Conservation (phyloP, 2,888 invertebrate species). For the Parascotia fuliginaria region DNA sequence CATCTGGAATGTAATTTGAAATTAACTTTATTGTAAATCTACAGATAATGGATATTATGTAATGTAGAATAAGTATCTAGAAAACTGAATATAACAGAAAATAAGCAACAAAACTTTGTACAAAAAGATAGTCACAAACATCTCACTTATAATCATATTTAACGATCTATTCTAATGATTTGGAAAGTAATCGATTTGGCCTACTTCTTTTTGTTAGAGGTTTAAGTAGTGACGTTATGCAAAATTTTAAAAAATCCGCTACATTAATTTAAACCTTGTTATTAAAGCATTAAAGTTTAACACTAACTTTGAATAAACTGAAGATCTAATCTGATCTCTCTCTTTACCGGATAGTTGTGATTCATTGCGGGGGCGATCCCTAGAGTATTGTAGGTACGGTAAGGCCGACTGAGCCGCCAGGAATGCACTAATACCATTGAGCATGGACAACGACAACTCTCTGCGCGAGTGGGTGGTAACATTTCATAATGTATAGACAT, state of each 20-base stretch:
- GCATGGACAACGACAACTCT: constrained; percentile 57
- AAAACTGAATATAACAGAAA: too few relatives aligned
- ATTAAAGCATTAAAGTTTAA: background rate
- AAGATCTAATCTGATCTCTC: background rate
- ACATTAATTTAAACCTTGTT: background rate
- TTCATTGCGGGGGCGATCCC: constrained; percentile 35
- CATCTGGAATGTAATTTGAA: too few relatives aligned
- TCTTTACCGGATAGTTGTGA: background rate
- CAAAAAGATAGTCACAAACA: too few relatives aligned
- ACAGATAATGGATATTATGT: too few relatives aligned
- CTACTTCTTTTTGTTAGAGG: too few relatives aligned
- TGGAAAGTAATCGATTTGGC: too few relatives aligned
- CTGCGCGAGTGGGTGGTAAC: constrained; percentile 59
- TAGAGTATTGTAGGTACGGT: constrained; percentile 17
- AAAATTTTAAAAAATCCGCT: background rate
- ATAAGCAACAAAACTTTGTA: too few relatives aligned
- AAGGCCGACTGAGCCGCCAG: constrained; percentile 27
- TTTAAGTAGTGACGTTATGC: too few relatives aligned
- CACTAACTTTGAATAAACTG: background rate
- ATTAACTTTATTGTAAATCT: too few relatives aligned
- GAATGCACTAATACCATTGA: constrained; percentile 72
- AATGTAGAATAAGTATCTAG: too few relatives aligned
- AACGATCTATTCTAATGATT: too few relatives aligned
- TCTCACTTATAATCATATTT: too few relatives aligned
- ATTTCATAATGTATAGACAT: constrained; percentile 45